Evolutionary conservation across 1,140 invertebrate genomes (phyloP).

Genomic region (Temnothorax nylanderi): DNA sequence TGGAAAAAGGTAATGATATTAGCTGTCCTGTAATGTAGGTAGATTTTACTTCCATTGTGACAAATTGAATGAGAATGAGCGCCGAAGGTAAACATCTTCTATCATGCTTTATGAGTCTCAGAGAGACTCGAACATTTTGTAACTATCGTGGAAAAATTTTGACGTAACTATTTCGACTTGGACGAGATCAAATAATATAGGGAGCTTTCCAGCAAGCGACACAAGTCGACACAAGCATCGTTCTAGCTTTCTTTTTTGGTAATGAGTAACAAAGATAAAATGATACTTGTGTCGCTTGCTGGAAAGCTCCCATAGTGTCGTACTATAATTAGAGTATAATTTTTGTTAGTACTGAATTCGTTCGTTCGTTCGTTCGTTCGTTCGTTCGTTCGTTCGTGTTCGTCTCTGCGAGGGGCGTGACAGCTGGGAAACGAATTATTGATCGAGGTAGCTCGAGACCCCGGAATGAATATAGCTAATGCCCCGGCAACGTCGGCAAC

Average conservation of each 20-base stretch:
- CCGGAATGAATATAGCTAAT: constrained; percentile 72
- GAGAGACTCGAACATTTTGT: not conserved
- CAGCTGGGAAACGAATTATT: constrained; percentile 78
- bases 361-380: not conserved
- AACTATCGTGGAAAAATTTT: not conserved
- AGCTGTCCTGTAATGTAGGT: not conserved
- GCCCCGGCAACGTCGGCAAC: constrained; percentile 22
- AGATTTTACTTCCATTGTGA: not conserved
- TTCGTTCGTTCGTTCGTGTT: constrained; percentile 16
- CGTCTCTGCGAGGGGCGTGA: constrained; percentile 66
- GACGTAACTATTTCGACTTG: not conserved
- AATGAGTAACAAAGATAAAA: no score
- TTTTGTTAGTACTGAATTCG: constrained; percentile 2
- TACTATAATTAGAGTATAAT: not conserved
- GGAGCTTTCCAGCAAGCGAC: no score
- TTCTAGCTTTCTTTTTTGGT: no score
- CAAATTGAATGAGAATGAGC: not conserved
- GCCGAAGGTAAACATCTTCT: not conserved
- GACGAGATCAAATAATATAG: not conserved
- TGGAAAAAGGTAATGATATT: not conserved
- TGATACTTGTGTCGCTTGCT: no score
- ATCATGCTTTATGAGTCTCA: not conserved
- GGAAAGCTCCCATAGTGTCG: not conserved
- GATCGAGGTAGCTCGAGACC: constrained; percentile 71
- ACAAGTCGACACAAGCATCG: no score